Evolutionary conservation across 2,113 vertebrate species (phyloP).

Genomic region (Oncorhynchus clarkii): DNA sequence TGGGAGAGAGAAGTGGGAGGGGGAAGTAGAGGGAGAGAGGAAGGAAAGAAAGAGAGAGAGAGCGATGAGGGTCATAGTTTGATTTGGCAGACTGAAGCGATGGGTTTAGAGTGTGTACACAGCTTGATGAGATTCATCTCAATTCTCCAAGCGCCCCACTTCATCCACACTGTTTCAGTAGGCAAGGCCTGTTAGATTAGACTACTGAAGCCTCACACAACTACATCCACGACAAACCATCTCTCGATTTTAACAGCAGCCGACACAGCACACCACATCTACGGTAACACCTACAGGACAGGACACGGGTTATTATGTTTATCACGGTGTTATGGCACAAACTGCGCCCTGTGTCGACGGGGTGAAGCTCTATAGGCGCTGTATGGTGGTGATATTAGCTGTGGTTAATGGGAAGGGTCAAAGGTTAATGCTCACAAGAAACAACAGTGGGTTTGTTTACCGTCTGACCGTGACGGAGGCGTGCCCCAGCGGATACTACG

Average conservation of each 20-base stretch:
- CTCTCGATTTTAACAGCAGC: conserved; percentile 26
- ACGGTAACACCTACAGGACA: conserved; percentile 43
- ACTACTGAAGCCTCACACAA: conserved; percentile 51
- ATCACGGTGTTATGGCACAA: conserved; percentile 55
- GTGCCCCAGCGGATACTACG: conserved; percentile 66
- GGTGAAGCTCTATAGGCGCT: conserved; percentile 4
- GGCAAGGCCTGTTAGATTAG: background rate
- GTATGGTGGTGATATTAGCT: conserved; percentile 44
- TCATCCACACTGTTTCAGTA: background rate
- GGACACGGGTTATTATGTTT: conserved; percentile 52
- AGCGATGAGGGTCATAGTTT: background rate
- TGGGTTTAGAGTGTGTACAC: background rate
- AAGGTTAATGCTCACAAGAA: conserved; percentile 39
- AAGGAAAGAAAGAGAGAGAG: background rate
- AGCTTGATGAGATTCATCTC: background rate
- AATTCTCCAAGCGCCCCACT: background rate
- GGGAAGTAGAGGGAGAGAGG: conserved; percentile 1
- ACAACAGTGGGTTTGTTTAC: conserved; percentile 59
- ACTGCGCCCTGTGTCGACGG: conserved; percentile 38
- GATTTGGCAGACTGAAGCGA: background rate
- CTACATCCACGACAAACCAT: conserved; percentile 18
- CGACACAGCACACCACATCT: conserved; percentile 42
- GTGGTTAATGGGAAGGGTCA: conserved; percentile 57
- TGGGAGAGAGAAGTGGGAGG: background rate
- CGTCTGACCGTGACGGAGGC: conserved; percentile 63